phyloP scores from a whole-genome alignment of 2,888 invertebrate species.

The Sarcophaga caerulescens region DNA sequence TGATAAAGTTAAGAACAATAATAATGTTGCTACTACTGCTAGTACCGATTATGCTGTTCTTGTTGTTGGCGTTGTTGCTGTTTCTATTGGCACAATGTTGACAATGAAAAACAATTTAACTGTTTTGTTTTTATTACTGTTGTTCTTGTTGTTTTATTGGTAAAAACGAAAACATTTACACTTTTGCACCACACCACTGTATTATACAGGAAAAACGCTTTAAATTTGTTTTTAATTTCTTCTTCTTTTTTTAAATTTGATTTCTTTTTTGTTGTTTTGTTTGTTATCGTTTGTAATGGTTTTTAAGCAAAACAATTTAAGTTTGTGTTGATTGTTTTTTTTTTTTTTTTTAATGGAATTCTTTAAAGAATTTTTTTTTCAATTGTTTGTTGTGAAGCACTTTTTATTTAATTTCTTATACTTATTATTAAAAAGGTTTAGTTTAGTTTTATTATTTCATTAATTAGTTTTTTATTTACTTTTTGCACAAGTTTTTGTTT shows the following conservation, averaged over 20 bases:
- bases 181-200: background rate
- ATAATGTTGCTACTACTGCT: background rate
- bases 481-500: constrained; percentile 28
- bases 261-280: too few species aligned
- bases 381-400: constrained; percentile 25
- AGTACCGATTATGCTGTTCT: background rate
- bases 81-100: constrained; percentile 20
- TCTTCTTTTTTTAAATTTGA: background rate
- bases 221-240: background rate
- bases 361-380: constrained; percentile 12
- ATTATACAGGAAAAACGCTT: background rate
- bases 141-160: background rate
- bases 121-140: constrained; percentile 12
- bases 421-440: background rate
- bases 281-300: background rate
- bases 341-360: background rate
- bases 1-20: background rate
- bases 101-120: constrained; percentile 46
- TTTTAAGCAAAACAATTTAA: constrained; percentile 43
- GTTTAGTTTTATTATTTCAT: background rate
- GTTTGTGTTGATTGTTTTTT: constrained; percentile 35
- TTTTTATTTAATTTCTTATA: constrained; percentile 20
- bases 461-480: constrained; percentile 36
- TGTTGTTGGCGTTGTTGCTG: too few species aligned
- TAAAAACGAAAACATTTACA: constrained; percentile 3